Percentiles rank a stretch among this genome's conserved stretches.
phyloP scores from a whole-genome alignment of 2,888 invertebrate species.

The Rotaria socialis region DNA sequence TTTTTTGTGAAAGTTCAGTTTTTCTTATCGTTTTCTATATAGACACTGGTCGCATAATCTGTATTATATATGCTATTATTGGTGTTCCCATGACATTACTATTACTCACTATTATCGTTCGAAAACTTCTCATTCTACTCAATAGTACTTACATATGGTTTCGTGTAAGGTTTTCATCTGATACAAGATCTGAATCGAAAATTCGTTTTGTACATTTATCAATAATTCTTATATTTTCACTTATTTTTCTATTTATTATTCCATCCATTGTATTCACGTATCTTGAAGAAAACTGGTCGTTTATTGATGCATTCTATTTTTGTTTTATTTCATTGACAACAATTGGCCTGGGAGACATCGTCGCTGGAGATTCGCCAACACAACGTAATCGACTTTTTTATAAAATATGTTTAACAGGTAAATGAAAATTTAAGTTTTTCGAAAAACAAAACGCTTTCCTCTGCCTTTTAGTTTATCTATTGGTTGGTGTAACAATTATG shows the following conservation, averaged over 20 bases:
- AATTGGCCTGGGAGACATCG: constrained; percentile 62
- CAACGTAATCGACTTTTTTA: constrained; percentile 75
- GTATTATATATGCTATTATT: constrained; percentile 76
- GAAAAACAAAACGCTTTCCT: background rate
- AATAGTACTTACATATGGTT: constrained; percentile 69
- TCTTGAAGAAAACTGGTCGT: constrained; percentile 77
- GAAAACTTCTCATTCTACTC: constrained; percentile 72
- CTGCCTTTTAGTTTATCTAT: constrained; percentile 70
- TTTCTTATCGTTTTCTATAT: background rate
- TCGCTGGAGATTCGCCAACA: constrained; percentile 67
- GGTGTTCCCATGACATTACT: constrained; percentile 80
- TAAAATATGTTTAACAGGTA: constrained; percentile 75
- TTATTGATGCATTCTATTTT: constrained; percentile 80
- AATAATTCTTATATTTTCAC: constrained; percentile 63
- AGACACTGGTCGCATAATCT: constrained; percentile 77
- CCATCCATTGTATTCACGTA: constrained; percentile 73
- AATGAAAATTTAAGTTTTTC: constrained; percentile 51
- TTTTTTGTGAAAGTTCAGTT: background rate
- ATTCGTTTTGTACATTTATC: constrained; percentile 69
- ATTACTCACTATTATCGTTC: constrained; percentile 75
- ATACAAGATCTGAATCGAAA: constrained; percentile 66
- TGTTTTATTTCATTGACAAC: constrained; percentile 85
- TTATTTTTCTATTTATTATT: constrained; percentile 69
- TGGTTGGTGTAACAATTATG: constrained; percentile 75
- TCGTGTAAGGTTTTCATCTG: constrained; percentile 65